A percentile compares a stretch with the other conserved stretches of the same genome.
These are phyloP conservation scores for Meteorus cinctellus DNA, from an alignment of 2,888 invertebrate genomes.

Conservation along the genomic window DNA sequence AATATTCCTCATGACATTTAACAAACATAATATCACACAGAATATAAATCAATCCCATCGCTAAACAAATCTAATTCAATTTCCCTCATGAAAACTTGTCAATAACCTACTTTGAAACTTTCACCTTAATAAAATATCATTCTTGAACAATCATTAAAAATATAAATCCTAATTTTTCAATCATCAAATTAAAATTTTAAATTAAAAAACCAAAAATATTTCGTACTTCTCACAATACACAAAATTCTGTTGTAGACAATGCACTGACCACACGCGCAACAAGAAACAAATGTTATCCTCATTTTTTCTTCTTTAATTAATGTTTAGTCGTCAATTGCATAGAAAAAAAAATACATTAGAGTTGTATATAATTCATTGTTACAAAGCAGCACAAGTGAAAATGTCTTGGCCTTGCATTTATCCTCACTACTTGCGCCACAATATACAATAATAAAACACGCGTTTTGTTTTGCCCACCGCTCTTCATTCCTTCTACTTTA, in stretches of 20 bases:
- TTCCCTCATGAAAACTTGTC: no score
- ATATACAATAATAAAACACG: background rate
- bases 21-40: no score
- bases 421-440: conserved; percentile 40
- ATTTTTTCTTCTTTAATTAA: conserved; percentile 22
- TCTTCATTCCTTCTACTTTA: background rate
- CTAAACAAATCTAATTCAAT: no score
- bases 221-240: no score
- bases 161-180: no score
- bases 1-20: background rate
- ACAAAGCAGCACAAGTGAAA: conserved; percentile 41
- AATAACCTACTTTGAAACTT: no score
- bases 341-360: background rate
- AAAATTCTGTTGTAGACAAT: background rate
- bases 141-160: no score
- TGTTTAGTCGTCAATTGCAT: conserved; percentile 15
- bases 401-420: conserved; percentile 53
- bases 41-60: background rate
- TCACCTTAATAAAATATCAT: no score
- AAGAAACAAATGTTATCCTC: background rate
- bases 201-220: no score
- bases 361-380: conserved; percentile 25
- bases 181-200: no score
- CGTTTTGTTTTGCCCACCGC: conserved; percentile 30
- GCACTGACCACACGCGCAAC: background rate